Evolutionary conservation across 2,888 invertebrate genomes (phyloP).

Genomic region (Leucania comma): DNA sequence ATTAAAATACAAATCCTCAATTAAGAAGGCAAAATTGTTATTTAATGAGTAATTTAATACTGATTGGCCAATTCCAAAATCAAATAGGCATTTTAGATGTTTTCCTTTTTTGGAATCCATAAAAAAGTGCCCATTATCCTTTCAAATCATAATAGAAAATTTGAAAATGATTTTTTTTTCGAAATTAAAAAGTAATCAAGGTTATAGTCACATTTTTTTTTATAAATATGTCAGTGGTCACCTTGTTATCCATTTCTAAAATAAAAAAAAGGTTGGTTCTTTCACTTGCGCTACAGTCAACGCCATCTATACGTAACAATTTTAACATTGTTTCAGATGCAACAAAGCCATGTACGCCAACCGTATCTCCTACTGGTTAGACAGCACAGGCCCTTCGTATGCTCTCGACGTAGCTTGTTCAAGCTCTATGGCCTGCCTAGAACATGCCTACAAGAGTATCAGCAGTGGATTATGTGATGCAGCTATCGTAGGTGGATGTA

Average conservation of each 20-base stretch:
- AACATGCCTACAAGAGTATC: constrained; percentile 73
- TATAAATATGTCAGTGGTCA: no score
- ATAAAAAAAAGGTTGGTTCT: neutral
- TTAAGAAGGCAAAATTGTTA: no score
- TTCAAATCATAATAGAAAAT: no score
- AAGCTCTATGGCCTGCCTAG: constrained; percentile 72
- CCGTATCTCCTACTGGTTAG: constrained; percentile 78
- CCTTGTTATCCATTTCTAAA: neutral
- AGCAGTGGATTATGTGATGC: constrained; percentile 73
- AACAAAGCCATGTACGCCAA: constrained; percentile 78
- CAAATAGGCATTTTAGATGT: no score
- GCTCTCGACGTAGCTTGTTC: constrained; percentile 69
- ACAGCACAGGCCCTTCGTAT: constrained; percentile 74
- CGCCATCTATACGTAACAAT: neutral
- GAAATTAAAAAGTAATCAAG: no score
- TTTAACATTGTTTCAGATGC: constrained; percentile 60
- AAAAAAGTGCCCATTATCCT: no score
- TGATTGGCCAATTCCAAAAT: no score
- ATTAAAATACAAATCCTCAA: no score
- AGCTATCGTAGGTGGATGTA: constrained; percentile 91
- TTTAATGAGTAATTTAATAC: no score
- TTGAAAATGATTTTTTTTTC: no score
- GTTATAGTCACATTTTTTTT: no score
- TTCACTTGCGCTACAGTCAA: neutral
- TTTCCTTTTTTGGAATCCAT: no score